Conservation (phyloP, 53 echinoderm and acorn worm species). For the Temnopleurus reevesii region DNA sequence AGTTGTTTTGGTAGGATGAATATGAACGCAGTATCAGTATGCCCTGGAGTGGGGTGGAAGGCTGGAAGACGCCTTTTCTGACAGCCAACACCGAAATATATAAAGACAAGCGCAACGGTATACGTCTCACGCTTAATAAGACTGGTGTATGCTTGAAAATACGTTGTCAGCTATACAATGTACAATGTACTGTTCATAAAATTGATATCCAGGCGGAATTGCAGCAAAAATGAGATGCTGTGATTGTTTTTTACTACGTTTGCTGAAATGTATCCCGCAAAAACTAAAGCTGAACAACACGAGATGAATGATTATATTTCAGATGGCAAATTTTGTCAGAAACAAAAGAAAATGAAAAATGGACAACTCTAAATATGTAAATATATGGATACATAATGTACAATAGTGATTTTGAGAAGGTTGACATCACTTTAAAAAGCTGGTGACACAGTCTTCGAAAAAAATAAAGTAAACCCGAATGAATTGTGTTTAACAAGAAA, state of each 20-base stretch:
- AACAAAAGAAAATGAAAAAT: too few relatives aligned
- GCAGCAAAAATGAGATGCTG: neutral
- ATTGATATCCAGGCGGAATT: neutral
- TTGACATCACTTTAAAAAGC: too few relatives aligned
- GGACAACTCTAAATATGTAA: too few relatives aligned
- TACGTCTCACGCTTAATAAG: neutral
- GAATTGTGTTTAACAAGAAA: too few relatives aligned
- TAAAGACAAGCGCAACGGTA: neutral
- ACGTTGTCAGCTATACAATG: neutral
- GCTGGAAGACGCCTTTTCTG: constrained; percentile 8
- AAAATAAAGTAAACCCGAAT: too few relatives aligned
- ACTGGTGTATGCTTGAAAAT: neutral
- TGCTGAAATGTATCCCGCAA: too few relatives aligned
- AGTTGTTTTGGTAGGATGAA: neutral
- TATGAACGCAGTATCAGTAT: constrained; percentile 7
- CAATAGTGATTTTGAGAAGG: too few relatives aligned
- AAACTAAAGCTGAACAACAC: too few relatives aligned
- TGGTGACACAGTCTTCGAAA: too few relatives aligned
- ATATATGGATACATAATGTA: neutral
- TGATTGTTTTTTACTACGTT: neutral
- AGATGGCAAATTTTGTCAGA: neutral
- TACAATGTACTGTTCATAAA: neutral
- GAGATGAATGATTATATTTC: neutral
- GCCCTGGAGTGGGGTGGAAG: constrained; percentile 32
- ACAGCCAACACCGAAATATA: constrained; percentile 38